A percentile compares a stretch with the other conserved stretches of the same genome.
phyloP scores from a whole-genome alignment of 1,140 invertebrate genomes.

The Habropoda laboriosa region DNA sequence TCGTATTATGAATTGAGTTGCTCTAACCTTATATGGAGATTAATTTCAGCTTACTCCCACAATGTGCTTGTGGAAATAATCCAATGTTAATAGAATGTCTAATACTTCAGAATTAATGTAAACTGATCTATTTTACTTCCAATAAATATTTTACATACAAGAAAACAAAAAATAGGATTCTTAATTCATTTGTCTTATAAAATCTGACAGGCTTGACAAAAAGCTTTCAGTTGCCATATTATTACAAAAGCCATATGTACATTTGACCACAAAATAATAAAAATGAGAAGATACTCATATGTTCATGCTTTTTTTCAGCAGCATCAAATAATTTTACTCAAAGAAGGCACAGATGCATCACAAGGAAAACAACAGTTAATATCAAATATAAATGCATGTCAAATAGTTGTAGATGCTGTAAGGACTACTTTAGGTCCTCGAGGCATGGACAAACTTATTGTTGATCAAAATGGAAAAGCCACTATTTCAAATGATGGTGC shows the following conservation, averaged over 20 bases:
- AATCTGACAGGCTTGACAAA: not conserved
- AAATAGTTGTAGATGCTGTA: constrained; percentile 96
- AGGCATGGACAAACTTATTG: constrained; percentile 99
- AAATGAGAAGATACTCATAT: constrained; percentile 61
- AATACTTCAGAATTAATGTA: not conserved
- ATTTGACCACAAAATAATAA: constrained; percentile 31
- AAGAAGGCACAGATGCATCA: constrained; percentile 98
- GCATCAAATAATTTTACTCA: constrained; percentile 98
- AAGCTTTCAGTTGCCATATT: not conserved
- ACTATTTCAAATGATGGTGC: constrained; percentile 99
- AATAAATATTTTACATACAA: not conserved
- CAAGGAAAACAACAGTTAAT: constrained; percentile 98
- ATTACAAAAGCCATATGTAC: constrained; percentile 3
- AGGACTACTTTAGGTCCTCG: constrained; percentile 98
- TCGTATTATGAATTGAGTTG: not conserved
- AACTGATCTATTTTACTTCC: not conserved
- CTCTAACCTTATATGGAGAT: constrained; percentile 76
- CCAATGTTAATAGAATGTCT: not conserved
- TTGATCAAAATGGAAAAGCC: constrained; percentile 92
- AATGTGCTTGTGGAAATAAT: not conserved
- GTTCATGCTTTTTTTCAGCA: constrained; percentile 87
- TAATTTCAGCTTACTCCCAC: constrained; percentile 48
- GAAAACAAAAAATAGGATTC: constrained; percentile 2
- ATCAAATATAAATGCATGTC: constrained; percentile 99
- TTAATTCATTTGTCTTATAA: constrained; percentile 23